phyloP scores from a whole-genome alignment of 2,888 invertebrate species.

The Cepaea hortensis region DNA sequence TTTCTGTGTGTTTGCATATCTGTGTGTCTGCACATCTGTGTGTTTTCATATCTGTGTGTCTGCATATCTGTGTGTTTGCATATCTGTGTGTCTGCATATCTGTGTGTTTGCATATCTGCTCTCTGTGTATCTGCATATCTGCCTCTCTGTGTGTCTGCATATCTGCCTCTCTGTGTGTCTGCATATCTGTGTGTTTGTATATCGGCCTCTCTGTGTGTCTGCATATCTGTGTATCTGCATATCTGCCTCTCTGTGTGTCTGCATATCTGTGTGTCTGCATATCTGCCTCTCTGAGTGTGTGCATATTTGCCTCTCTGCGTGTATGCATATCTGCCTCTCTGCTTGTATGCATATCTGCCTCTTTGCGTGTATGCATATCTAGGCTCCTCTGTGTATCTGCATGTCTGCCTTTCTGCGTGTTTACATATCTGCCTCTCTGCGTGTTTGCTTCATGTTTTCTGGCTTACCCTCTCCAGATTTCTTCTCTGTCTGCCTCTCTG shows the following conservation, averaged over 20 bases:
- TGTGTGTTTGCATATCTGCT: not conserved
- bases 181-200: not conserved
- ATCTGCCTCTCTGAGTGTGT: not conserved
- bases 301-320: not conserved
- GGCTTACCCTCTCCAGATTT: no score
- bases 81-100: not conserved
- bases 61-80: not conserved
- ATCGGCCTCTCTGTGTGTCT: not conserved
- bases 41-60: not conserved
- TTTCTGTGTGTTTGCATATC: not conserved
- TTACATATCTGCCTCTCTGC: conserved; percentile 5
- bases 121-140: not conserved
- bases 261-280: not conserved
- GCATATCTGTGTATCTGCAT: not conserved
- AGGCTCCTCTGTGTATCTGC: not conserved
- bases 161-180: not conserved
- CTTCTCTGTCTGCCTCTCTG: no score
- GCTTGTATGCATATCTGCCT: not conserved
- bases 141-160: not conserved
- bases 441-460: not conserved
- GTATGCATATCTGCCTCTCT: not conserved
- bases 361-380: not conserved
- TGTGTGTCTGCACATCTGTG: not conserved
- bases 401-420: conserved; percentile 3
- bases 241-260: not conserved